Conservation (phyloP, 2,888 invertebrate species). For the Erannis defoliaria region DNA sequence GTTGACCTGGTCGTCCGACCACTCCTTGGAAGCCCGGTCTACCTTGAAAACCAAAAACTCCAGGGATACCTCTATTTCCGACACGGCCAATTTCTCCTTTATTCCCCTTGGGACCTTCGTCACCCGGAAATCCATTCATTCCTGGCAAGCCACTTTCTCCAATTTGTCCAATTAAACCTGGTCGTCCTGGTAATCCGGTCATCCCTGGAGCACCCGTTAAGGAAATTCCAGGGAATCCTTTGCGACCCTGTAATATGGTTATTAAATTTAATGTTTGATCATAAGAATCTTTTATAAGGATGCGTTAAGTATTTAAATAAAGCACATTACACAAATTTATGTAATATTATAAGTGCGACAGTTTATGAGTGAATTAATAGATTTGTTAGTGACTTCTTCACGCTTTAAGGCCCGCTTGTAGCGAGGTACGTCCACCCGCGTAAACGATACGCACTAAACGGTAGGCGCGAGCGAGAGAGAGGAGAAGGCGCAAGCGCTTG, state of each 20-base stretch:
- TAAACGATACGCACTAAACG: too few species aligned
- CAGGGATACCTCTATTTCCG: constrained; percentile 71
- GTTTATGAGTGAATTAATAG: too few species aligned
- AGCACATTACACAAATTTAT: too few species aligned
- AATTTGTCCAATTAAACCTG: constrained; percentile 88
- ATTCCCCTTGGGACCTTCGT: constrained; percentile 79
- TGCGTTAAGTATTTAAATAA: too few species aligned
- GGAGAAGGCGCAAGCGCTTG: too few species aligned
- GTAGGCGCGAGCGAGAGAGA: too few species aligned
- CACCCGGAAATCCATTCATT: constrained; percentile 67
- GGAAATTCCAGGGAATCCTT: constrained; percentile 69
- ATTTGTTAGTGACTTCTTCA: too few species aligned
- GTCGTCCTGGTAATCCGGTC: constrained; percentile 90
- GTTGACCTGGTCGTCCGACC: constrained; percentile 60
- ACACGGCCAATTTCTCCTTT: constrained; percentile 85
- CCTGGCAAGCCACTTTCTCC: constrained; percentile 85
- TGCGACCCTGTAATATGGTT: constrained; percentile 69
- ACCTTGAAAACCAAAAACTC: constrained; percentile 73
- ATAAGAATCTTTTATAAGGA: neutral
- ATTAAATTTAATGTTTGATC: constrained; percentile 8
- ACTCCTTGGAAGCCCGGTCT: constrained; percentile 76
- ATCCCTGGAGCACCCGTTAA: constrained; percentile 90
- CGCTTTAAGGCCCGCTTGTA: too few species aligned
- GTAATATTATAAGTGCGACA: too few species aligned
- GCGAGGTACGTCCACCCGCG: too few species aligned